These are phyloP conservation scores for Xestobium rufovillosum DNA, from an alignment of 2,888 invertebrate genomes.

Conservation along the genomic window DNA sequence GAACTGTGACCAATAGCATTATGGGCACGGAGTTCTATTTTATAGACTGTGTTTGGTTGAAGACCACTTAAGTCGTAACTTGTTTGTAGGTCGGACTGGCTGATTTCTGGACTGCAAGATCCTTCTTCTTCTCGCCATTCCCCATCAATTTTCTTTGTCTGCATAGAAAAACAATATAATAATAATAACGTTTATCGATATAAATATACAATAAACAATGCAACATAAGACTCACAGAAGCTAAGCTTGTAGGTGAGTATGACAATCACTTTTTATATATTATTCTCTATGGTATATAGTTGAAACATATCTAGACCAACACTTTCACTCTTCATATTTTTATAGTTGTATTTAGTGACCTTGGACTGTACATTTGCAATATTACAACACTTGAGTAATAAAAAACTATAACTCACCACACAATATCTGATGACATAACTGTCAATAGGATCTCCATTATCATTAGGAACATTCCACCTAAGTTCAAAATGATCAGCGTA, in stretches of 20 bases:
- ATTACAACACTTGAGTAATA: too few species aligned
- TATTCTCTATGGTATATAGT: too few species aligned
- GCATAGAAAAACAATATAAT: too few species aligned
- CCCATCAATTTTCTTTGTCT: conserved; percentile 62
- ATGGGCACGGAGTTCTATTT: conserved; percentile 75
- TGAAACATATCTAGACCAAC: too few species aligned
- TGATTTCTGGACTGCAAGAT: conserved; percentile 52
- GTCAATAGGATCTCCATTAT: conserved; percentile 86
- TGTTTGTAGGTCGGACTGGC: conserved; percentile 56
- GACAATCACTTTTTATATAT: too few species aligned
- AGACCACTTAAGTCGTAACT: conserved; percentile 62
- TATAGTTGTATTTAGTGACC: too few species aligned
- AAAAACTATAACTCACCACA: conserved; percentile 61
- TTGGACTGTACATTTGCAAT: too few species aligned
- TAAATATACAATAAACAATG: too few species aligned
- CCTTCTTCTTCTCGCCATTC: conserved; percentile 51
- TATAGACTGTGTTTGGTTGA: conserved; percentile 73
- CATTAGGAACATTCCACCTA: conserved; percentile 76
- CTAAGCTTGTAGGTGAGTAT: too few species aligned
- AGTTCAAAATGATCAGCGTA: conserved; percentile 75
- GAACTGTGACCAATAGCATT: conserved; percentile 78
- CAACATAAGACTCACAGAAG: too few species aligned
- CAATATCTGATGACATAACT: conserved; percentile 74
- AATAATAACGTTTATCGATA: conserved; percentile 11
- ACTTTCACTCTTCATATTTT: too few species aligned